Conservation (phyloP, 2,888 invertebrate species). For the Choristoneura rosaceana region DNA sequence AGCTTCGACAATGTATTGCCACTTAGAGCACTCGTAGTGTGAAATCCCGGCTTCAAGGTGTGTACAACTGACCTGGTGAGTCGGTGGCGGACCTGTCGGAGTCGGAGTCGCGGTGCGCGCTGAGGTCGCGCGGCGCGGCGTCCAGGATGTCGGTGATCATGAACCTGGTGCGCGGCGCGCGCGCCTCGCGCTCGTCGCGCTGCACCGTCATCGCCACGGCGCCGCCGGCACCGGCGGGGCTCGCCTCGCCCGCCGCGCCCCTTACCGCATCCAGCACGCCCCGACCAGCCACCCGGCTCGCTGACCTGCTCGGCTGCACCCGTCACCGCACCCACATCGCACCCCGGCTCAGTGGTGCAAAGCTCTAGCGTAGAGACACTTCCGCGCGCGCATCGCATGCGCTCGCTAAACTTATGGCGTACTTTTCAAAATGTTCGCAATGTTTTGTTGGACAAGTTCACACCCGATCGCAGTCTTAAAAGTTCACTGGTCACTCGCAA, state of each 20-base stretch:
- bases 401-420: constrained; percentile 33
- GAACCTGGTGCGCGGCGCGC: constrained; percentile 91
- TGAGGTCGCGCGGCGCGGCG: constrained; percentile 85
- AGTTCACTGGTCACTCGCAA: constrained; percentile 34
- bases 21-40: too few species aligned
- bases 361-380: constrained; percentile 44
- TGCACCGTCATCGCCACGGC: constrained; percentile 86
- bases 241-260: constrained; percentile 65
- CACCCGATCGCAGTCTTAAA: constrained; percentile 10
- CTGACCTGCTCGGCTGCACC: constrained; percentile 41
- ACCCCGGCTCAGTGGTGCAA: constrained; percentile 34
- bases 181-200: constrained; percentile 89
- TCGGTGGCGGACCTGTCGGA: constrained; percentile 86
- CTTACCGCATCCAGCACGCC: constrained; percentile 69
- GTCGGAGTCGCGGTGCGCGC: constrained; percentile 84
- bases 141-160: constrained; percentile 96
- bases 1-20: too few species aligned
- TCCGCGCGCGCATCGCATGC: constrained; percentile 50
- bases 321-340: constrained; percentile 47
- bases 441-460: constrained; percentile 9
- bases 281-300: constrained; percentile 55
- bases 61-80: constrained; percentile 73
- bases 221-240: constrained; percentile 77
- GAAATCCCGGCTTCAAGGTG: background rate
- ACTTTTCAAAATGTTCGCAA: constrained; percentile 36